phyloP scores from a whole-genome alignment of 2,113 vertebrate genomes.

The Platysteira castanea region DNA sequence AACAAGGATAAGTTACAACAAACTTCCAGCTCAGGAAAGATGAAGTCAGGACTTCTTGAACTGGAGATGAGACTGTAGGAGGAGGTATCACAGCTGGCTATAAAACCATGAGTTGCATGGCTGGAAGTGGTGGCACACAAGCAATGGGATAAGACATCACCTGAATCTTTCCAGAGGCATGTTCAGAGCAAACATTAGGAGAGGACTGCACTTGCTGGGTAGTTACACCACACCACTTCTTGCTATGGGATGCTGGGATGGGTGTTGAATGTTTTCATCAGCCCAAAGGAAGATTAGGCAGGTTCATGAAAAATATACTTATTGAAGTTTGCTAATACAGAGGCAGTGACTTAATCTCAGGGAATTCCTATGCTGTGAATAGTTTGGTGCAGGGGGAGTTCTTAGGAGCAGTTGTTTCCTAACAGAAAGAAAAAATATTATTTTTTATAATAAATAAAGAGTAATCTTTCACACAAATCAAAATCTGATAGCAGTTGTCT shows the following conservation, averaged over 20 bases:
- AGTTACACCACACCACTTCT: background rate
- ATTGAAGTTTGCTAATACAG: background rate
- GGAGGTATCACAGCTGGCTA: background rate
- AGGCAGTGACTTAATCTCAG: background rate
- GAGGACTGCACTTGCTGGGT: background rate
- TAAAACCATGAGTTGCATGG: background rate
- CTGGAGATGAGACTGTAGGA: background rate
- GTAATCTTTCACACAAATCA: background rate
- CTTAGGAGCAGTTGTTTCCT: background rate
- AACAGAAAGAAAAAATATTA: background rate
- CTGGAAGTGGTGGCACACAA: background rate
- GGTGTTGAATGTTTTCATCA: background rate
- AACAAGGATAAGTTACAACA: background rate
- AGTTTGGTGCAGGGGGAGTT: background rate
- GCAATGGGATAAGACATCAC: background rate
- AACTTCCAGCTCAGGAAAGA: background rate
- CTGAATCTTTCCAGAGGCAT: background rate
- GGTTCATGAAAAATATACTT: background rate
- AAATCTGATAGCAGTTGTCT: background rate
- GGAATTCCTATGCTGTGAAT: background rate
- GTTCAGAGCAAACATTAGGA: background rate
- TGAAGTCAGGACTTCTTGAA: background rate
- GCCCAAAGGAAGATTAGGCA: background rate
- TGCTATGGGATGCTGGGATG: background rate
- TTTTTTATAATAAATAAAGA: background rate